Conservation (phyloP, 2,888 invertebrate species). For the Drosophila koepferae region DNA sequence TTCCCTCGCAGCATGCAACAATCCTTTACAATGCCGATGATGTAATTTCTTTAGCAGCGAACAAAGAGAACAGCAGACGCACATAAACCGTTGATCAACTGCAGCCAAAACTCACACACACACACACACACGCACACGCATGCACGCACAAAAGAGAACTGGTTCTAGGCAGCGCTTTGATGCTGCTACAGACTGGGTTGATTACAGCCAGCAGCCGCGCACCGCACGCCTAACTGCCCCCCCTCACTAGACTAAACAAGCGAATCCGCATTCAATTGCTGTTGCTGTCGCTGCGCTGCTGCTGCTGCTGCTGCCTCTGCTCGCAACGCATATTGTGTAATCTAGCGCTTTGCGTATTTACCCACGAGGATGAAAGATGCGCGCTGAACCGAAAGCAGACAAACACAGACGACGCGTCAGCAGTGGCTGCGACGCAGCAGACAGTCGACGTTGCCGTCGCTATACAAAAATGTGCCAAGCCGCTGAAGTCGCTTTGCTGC, state of each 20-base stretch:
- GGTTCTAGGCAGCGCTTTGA: slow-evolving; percentile 52
- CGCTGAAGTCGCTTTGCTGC: slow-evolving; percentile 48
- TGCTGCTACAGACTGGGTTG: slow-evolving; percentile 37
- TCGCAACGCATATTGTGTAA: slow-evolving; percentile 68
- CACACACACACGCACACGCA: slow-evolving; percentile 15
- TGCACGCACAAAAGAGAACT: slow-evolving; percentile 35
- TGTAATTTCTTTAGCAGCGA: slow-evolving; percentile 65
- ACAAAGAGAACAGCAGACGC: slow-evolving; percentile 52
- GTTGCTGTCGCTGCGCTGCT: background rate
- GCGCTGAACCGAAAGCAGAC: slow-evolving; percentile 76
- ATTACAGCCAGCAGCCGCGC: slow-evolving; percentile 24
- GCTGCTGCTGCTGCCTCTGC: slow-evolving; percentile 15
- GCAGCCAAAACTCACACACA: slow-evolving; percentile 20
- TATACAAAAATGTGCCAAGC: slow-evolving; percentile 75
- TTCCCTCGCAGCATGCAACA: slow-evolving; percentile 64
- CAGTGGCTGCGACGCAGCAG: slow-evolving; percentile 24
- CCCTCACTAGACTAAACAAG: slow-evolving; percentile 7
- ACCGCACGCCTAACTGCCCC: background rate
- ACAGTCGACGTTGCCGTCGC: slow-evolving; percentile 19
- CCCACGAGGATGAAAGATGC: slow-evolving; percentile 79
- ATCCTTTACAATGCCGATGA: slow-evolving; percentile 68
- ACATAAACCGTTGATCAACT: slow-evolving; percentile 48
- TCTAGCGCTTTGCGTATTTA: slow-evolving; percentile 76
- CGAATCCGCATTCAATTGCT: slow-evolving; percentile 40
- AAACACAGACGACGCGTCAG: slow-evolving; percentile 56